Conservation (phyloP, 2,797 vertebrate genomes). For the Chiloscyllium punctatum region DNA sequence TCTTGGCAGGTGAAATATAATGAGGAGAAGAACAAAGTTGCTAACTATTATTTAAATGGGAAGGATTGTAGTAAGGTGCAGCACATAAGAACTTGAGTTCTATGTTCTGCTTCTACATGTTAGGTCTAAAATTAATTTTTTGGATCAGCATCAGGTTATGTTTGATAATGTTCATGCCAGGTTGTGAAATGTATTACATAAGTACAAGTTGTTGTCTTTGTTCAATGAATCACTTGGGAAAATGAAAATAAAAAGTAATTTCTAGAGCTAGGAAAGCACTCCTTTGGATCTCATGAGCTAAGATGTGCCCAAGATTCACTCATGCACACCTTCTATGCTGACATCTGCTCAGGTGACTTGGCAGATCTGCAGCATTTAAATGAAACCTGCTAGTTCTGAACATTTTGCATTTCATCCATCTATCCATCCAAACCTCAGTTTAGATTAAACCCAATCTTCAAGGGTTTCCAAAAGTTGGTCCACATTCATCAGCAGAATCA, state of each 20-base stretch:
- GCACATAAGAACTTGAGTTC: too few species aligned
- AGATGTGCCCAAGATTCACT: neutral
- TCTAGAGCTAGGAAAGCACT: neutral
- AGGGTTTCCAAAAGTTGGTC: neutral
- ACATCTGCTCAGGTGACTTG: neutral
- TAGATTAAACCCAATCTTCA: neutral
- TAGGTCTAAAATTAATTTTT: too few species aligned
- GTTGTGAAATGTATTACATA: too few species aligned
- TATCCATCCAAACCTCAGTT: neutral
- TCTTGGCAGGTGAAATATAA: too few species aligned
- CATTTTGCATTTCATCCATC: neutral
- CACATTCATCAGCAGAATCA: neutral
- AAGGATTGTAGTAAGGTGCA: too few species aligned
- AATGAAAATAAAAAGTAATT: neutral
- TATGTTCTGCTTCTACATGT: too few species aligned
- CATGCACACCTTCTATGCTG: neutral
- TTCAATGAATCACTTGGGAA: neutral
- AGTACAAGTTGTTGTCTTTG: neutral
- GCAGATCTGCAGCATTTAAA: neutral
- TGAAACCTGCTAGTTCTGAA: neutral
- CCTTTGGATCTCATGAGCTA: neutral
- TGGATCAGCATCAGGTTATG: too few species aligned
- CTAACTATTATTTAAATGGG: too few species aligned
- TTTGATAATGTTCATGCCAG: too few species aligned
- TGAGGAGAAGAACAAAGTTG: too few species aligned